Conservation (phyloP, 2,888 invertebrate species). For the Cremastinae sp. region DNA sequence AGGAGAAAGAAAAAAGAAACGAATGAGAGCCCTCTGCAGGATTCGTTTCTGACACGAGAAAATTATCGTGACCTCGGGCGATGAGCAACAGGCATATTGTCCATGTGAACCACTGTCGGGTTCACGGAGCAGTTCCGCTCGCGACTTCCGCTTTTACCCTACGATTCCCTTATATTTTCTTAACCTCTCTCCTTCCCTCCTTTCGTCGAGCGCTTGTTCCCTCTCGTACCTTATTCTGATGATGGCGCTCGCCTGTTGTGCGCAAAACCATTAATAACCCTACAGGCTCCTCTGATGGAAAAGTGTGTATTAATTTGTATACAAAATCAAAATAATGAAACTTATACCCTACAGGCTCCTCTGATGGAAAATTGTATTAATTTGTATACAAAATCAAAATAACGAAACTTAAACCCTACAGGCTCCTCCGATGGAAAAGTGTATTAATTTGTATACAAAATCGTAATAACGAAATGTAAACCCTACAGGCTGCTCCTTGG, state of each 20-base stretch:
- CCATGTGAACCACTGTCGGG: constrained; percentile 73
- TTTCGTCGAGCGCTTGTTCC: neutral
- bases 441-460: too few relatives aligned
- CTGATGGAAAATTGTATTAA: too few relatives aligned
- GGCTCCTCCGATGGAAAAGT: too few relatives aligned
- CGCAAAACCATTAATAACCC: neutral
- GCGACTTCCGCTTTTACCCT: constrained; percentile 75
- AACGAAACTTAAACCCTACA: too few relatives aligned
- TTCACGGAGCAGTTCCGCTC: constrained; percentile 72
- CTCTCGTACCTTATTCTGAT: neutral
- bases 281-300: too few relatives aligned
- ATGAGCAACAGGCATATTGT: constrained; percentile 61
- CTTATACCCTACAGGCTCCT: too few relatives aligned
- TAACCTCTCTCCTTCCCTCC: neutral
- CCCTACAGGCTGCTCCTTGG: too few relatives aligned
- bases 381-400: too few relatives aligned
- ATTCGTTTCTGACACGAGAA: constrained; percentile 72
- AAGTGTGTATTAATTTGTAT: too few relatives aligned
- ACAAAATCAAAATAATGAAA: too few relatives aligned
- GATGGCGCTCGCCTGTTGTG: neutral
- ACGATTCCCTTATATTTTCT: constrained; percentile 55
- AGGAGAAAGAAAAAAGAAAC: constrained; percentile 25
- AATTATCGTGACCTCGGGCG: constrained; percentile 75
- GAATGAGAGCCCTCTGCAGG: constrained; percentile 62
- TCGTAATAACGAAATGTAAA: too few relatives aligned